These are phyloP conservation scores for Charadrius vociferus DNA, from an alignment of 2,113 vertebrate species.

Conservation along the genomic window DNA sequence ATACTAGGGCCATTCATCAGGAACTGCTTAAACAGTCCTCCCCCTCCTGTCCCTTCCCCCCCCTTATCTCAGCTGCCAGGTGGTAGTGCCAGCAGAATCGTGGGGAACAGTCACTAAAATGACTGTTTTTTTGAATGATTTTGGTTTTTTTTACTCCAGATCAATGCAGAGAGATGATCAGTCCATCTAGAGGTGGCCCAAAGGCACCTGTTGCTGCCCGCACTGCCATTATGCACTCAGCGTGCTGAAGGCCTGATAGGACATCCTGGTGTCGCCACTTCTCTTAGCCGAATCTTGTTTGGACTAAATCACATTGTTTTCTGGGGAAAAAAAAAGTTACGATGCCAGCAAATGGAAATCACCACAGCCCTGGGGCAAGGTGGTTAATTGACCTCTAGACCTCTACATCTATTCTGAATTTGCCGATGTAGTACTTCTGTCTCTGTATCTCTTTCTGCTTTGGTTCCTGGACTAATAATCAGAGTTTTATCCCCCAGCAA, in stretches of 20 bases:
- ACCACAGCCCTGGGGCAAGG: not conserved
- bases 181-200: not conserved
- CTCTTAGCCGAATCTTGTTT: not conserved
- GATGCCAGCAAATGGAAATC: not conserved
- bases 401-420: not conserved
- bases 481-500: not conserved
- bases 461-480: not conserved
- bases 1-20: not conserved
- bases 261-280: not conserved
- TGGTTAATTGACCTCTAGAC: not conserved
- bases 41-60: not conserved
- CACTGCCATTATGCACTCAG: not conserved
- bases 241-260: not conserved
- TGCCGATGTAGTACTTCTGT: not conserved
- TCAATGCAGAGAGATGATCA: not conserved
- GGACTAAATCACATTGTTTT: not conserved
- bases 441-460: not conserved
- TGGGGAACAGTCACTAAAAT: not conserved
- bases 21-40: not conserved
- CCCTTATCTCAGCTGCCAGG: not conserved
- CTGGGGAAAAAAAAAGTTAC: not conserved
- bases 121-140: rapidly evolving
- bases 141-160: not conserved
- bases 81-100: not conserved
- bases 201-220: not conserved